Evolutionary conservation across 2,113 vertebrate genomes (phyloP), one percentile per base, ranked within the genome.

Genomic region (Nothobranchius kuhntae): DNA sequence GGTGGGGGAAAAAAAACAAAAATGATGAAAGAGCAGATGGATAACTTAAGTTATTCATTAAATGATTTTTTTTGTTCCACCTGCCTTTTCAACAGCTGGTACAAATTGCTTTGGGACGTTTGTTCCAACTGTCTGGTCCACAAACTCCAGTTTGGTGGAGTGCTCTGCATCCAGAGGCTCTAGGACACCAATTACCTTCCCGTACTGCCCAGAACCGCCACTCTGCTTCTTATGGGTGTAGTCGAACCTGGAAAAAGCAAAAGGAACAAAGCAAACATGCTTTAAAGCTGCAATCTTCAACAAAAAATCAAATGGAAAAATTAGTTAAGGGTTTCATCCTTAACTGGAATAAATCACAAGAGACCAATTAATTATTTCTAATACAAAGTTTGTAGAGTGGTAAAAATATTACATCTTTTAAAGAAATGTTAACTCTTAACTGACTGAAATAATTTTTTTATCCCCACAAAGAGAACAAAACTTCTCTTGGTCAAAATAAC

Each of bases 171-270:
- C 92, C 82, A 99, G 85, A 46, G 97, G 96, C 85, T 98, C 95
- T 1, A 99, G 84, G 9, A 93, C 81, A 0, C 98, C 98, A 0
- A 92, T 92, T 0, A 99, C 97, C 87, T 97, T 99, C 30, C 98
- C 98, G 0, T 90, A 99, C 85, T 99, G 97, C 1, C 97, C 98
- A 0, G 98, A 94, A 15, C 98, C 97, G 0, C 98, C 98, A 0
- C 89, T 91, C 82, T 99, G 98, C 65, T 92, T 99, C 91, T 99
- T 99, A 77, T 99, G 98, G 1, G 95, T 98, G 69, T 93, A 99
- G 2, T 98, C 95, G 88, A 99, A 99, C 80, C 98, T 99, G 46
- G 40, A 42, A 7, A 0, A 63, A 4, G 9, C 21, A 46, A 11
- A 51, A 2, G 0, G 7, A 5, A 6, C 14, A 55, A 45, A 64